Evolutionary conservation across 2,888 invertebrate species (phyloP), one percentile per base, ranked within the genome.

Genomic region (Hypselothyrea guttata): DNA sequence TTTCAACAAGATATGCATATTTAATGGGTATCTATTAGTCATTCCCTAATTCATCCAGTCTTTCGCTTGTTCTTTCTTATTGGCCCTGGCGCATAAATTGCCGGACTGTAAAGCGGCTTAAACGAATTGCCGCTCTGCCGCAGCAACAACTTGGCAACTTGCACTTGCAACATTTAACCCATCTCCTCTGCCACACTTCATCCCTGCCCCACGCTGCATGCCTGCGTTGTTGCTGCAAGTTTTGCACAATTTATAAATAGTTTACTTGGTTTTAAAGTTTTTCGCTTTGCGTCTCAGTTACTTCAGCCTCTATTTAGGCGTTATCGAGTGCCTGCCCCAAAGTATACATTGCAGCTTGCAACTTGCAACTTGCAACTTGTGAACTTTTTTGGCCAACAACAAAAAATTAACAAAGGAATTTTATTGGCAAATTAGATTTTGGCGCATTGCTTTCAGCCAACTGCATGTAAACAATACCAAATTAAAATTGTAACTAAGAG

Each of bases 391-490:
- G 45, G 34, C 57, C 38, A 48, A 42, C 51, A n/a, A 37, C 7
- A 30, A 31, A 48, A 64, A 82, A 75, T 84, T 67, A 82, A 70
- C 67, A 77, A 84, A 60, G 57, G 76, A 71, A 78, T 82, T 77
- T 82, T 55, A 82, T 77, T 74, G 85, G 78, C 71, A 84, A 84
- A 82, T 84, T 84, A 84, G 75, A 82, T 82, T 77, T 52, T 58
- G 71, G 63, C 66, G 78, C 77, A 81, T 61, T 65, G 74, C 77
- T 22, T 22, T 22, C 22, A 22, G 22, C 22, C 22, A 22, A 22
- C 22, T 22, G 3, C 22, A 22, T 4, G 22, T 22, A 22, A 22
- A 22, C 22, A 22, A 38, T 18, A n/a, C n/a, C 2, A 38, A 38
- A 35, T 13, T 13, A 35, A 38, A 15, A 16, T 9, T 0, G 37